These are phyloP conservation scores for Hippopotamus amphibius DNA, from an alignment of 2,113 vertebrate genomes.

Conservation along the genomic window DNA sequence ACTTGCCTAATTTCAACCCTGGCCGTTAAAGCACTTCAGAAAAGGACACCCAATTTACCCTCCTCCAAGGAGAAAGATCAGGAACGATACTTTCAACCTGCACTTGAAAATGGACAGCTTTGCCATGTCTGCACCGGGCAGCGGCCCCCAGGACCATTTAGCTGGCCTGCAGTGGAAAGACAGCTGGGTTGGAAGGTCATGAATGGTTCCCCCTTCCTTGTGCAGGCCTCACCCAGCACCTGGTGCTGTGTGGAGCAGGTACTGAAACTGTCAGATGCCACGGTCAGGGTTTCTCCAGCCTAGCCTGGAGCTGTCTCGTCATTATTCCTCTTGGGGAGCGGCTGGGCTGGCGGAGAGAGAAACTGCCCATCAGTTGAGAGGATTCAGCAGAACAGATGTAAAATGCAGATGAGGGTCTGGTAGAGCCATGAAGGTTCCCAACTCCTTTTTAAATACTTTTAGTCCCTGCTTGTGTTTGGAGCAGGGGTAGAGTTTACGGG, in stretches of 20 bases:
- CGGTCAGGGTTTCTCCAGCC: neutral
- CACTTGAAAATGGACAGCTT: neutral
- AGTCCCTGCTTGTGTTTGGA: neutral
- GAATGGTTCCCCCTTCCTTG: neutral
- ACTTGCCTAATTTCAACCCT: neutral
- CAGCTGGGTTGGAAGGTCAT: neutral
- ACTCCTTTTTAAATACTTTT: neutral
- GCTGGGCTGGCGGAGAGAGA: neutral
- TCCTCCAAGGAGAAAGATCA: neutral
- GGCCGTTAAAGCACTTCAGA: neutral
- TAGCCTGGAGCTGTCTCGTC: neutral
- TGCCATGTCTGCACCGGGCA: neutral
- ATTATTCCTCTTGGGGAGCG: rapidly evolving
- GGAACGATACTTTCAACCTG: neutral
- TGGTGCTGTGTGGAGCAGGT: neutral
- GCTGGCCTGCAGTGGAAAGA: neutral
- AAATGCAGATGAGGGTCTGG: rapidly evolving
- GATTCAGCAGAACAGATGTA: neutral
- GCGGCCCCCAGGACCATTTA: neutral
- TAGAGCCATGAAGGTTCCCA: neutral
- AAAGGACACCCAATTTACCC: neutral
- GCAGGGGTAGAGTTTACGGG: neutral
- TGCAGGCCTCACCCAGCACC: neutral
- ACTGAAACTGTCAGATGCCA: neutral
- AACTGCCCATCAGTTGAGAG: neutral